Evolutionary conservation across 2,113 vertebrate species (phyloP).

Genomic region (human): GRCh38 chr3:42730001-42730500

Average conservation of each 20-base stretch:
- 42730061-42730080: neutral
- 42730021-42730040: neutral
- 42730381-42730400: neutral
- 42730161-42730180: too few species aligned
- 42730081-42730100: neutral
- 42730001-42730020: neutral
- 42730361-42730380: neutral
- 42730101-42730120: neutral
- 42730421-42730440: fast-evolving
- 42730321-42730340: neutral
- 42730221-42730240: neutral
- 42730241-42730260: fast-evolving
- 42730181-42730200: neutral
- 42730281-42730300: neutral
- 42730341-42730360: neutral
- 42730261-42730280: neutral
- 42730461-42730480: slow-evolving; percentile 87
- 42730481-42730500: slow-evolving; percentile 85
- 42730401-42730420: neutral
- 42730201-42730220: neutral
- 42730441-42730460: neutral
- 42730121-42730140: neutral
- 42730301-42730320: neutral
- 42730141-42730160: fast-evolving
- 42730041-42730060: neutral